These are phyloP conservation scores for Tragelaphus buxtoni DNA, from an alignment of 2,113 vertebrate species.

Conservation along the genomic window DNA sequence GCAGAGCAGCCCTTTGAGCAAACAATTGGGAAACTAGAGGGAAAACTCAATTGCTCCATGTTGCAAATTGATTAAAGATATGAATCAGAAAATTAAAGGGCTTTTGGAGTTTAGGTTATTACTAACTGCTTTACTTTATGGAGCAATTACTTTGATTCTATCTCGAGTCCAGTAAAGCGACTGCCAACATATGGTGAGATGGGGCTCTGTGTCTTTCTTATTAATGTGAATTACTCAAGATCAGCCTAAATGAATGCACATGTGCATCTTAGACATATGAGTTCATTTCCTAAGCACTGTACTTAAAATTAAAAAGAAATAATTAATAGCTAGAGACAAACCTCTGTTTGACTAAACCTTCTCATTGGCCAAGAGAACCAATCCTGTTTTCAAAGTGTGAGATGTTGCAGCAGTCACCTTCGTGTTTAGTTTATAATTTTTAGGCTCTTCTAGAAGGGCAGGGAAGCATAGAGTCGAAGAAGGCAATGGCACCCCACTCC, in stretches of 20 bases:
- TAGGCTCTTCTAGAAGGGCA: neutral
- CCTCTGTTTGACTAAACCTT: conserved; percentile 8
- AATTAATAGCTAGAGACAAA: neutral
- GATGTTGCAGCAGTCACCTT: neutral
- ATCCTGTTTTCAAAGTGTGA: neutral
- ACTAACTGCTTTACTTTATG: conserved; percentile 72
- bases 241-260: neutral
- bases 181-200: neutral
- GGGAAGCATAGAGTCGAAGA: neutral
- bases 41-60: conserved; percentile 68
- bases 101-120: conserved; percentile 74
- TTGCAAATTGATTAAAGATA: conserved; percentile 80
- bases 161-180: conserved; percentile 65
- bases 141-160: conserved; percentile 72
- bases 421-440: neutral
- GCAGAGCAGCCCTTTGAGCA: conserved; percentile 65
- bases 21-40: conserved; percentile 73
- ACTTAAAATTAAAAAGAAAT: conserved; percentile 30
- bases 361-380: neutral
- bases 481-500: no score
- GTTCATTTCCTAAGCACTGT: conserved; percentile 26
- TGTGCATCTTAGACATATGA: neutral
- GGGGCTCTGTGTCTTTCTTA: conserved; percentile 25
- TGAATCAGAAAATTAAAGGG: conserved; percentile 80
- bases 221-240: conserved; percentile 26